phyloP scores from a whole-genome alignment of 2,888 invertebrate genomes.

The Ceramica pisi region DNA sequence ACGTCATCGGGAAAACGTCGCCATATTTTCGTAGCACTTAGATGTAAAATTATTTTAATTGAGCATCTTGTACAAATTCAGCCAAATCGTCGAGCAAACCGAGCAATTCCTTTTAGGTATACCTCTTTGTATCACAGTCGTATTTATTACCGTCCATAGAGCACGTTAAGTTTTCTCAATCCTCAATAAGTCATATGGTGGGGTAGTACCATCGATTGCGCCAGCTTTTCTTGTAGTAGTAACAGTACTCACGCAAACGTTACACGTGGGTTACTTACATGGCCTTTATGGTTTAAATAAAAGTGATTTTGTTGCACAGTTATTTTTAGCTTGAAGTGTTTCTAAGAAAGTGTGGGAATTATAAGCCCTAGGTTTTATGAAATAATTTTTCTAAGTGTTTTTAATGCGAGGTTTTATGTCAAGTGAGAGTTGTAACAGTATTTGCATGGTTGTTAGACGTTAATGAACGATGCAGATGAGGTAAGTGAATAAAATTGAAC shows the following conservation, averaged over 20 bases:
- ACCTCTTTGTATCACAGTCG: background rate
- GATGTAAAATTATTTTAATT: too few relatives aligned
- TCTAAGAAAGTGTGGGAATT: background rate
- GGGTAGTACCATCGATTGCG: slow-evolving; percentile 71
- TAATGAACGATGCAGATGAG: background rate
- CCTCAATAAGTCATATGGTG: slow-evolving; percentile 58
- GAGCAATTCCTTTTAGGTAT: too few relatives aligned
- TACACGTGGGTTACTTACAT: slow-evolving; percentile 50
- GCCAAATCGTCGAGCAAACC: too few relatives aligned
- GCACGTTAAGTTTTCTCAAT: slow-evolving; percentile 51
- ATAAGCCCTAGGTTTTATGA: background rate
- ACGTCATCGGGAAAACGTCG: too few relatives aligned
- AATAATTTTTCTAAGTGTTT: background rate
- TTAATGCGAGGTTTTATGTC: background rate
- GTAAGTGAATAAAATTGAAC: slow-evolving; percentile 6
- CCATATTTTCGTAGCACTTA: too few relatives aligned
- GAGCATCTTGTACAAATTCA: too few relatives aligned
- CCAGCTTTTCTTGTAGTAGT: slow-evolving; percentile 74
- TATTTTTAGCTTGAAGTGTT: slow-evolving; percentile 15
- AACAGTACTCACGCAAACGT: slow-evolving; percentile 78
- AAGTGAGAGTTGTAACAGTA: too few relatives aligned
- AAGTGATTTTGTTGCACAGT: slow-evolving; percentile 49
- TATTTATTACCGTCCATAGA: slow-evolving; percentile 44
- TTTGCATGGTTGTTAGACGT: too few relatives aligned
- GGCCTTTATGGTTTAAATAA: slow-evolving; percentile 41